These are phyloP conservation scores for Octonoba sinensis DNA, from an alignment of 2,888 invertebrate species.

Conservation along the genomic window DNA sequence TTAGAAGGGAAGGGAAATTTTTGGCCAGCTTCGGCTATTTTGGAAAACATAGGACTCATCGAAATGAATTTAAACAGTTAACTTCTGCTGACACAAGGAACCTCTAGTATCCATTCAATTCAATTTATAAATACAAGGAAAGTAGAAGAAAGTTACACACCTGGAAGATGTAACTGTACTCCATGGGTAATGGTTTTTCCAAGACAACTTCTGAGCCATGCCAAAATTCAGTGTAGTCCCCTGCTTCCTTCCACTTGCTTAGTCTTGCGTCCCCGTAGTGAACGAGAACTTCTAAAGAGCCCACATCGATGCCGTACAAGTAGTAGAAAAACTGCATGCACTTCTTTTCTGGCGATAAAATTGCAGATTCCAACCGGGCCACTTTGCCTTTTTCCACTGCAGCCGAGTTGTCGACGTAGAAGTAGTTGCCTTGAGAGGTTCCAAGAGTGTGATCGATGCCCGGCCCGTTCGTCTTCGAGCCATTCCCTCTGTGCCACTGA, in stretches of 20 bases:
- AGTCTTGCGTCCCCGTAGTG: constrained; percentile 33
- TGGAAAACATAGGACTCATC: no score
- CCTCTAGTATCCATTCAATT: no score
- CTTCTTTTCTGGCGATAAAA: constrained; percentile 48
- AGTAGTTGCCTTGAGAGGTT: constrained; percentile 46
- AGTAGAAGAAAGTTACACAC: constrained; percentile 3
- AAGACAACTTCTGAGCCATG: constrained; percentile 51
- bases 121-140: no score
- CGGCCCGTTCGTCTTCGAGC: constrained; percentile 43
- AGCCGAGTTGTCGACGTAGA: constrained; percentile 34
- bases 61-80: no score
- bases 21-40: no score
- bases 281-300: constrained; percentile 55
- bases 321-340: constrained; percentile 65
- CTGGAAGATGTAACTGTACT: constrained; percentile 57
- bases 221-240: constrained; percentile 50
- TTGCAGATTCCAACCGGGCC: constrained; percentile 45
- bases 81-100: no score
- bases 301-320: constrained; percentile 57
- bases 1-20: no score
- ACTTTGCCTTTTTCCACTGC: constrained; percentile 13
- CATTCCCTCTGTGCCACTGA: constrained; percentile 54
- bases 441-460: constrained; percentile 62
- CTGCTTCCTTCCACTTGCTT: constrained; percentile 49
- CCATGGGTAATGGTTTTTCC: background rate